These are phyloP conservation scores for Trichomalopsis sarcophagae DNA, from an alignment of 1,140 invertebrate species.

Conservation along the genomic window DNA sequence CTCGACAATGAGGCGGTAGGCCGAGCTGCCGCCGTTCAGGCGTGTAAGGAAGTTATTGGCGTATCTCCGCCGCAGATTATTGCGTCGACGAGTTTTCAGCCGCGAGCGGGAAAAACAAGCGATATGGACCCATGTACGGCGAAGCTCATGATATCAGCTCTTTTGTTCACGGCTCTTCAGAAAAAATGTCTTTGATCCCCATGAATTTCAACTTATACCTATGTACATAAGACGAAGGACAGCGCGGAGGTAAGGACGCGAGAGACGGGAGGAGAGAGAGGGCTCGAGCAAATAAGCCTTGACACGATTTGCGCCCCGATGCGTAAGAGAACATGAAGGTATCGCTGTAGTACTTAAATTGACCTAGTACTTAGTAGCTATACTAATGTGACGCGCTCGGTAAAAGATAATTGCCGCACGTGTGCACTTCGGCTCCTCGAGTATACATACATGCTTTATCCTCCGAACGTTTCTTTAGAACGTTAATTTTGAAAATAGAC, in stretches of 20 bases:
- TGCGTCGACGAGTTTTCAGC: not conserved
- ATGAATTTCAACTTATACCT: no score
- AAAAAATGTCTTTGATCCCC: no score
- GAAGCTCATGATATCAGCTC: no score
- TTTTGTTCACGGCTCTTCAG: no score
- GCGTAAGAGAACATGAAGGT: slow-evolving; percentile 22
- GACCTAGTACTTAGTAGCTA: slow-evolving; percentile 17
- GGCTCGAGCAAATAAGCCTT: slow-evolving; percentile 15
- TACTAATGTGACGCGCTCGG: slow-evolving; percentile 31
- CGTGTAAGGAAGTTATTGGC: slow-evolving; percentile 45
- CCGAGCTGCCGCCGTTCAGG: slow-evolving; percentile 26
- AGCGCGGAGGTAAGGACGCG: not conserved
- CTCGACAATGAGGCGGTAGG: slow-evolving; percentile 32
- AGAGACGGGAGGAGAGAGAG: not conserved
- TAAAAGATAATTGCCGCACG: slow-evolving; percentile 30
- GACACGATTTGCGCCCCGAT: slow-evolving; percentile 44
- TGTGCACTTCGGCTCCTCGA: not conserved
- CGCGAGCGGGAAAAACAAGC: no score
- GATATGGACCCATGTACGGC: no score
- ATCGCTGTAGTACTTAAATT: slow-evolving; percentile 27
- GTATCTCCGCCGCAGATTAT: not conserved
- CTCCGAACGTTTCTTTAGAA: not conserved
- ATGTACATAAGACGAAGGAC: no score
- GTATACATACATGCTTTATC: not conserved
- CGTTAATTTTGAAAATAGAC: not conserved